Evolutionary conservation across 2,113 vertebrate species (phyloP), one percentile per base, ranked within the genome.

Genomic region (Steatornis caripensis): DNA sequence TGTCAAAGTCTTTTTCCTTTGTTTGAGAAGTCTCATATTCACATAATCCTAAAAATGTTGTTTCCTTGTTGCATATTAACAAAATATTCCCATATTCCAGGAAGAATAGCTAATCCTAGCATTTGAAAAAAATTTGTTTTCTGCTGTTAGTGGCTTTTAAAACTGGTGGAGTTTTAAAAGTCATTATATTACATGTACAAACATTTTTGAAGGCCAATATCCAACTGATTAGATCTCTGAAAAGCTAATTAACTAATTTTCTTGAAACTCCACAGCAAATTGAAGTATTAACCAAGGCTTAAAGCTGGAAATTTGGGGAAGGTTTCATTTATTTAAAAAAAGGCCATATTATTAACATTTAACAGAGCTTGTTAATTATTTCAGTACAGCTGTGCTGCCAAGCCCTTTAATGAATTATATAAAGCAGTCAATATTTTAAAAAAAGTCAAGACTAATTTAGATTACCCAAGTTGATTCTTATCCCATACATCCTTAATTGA

Each of bases 161-260:
- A 93, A 88, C 21, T 23, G 10, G 43, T 74, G 7, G n/a, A 92
- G 58, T 87, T 90, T 70, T 88, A 78, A 70, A 92, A 96, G 57
- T 77, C 51, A 71, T 48, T 51, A 64, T 88, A 39, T 46, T 81
- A 83, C 66, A 84, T 45, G 69, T 60, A 30, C 36, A 75, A 95
- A 93, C 48, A 95, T 79, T 87, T 95, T 86, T 93, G 43, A 92
- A 95, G 80, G 80, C 86, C 68, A 92, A 76, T 71, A 87, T 84
- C 30, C 55, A 90, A 75, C 30, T 87, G 90, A 94, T 95, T 81
- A 92, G 34, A 96, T 96, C 90, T 90, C 76, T 84, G 86, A 68
- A 93, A 96, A 81, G 49, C 76, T 92, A 95, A 96, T 95, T 96
- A 95, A 68, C 64, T 91, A 81, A 76, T 89, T 93, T 96, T 92